Percentiles rank a stretch among this genome's conserved stretches.
phyloP scores from a whole-genome alignment of 92 coral and sea anemone species.

The Porites divaricata region DNA sequence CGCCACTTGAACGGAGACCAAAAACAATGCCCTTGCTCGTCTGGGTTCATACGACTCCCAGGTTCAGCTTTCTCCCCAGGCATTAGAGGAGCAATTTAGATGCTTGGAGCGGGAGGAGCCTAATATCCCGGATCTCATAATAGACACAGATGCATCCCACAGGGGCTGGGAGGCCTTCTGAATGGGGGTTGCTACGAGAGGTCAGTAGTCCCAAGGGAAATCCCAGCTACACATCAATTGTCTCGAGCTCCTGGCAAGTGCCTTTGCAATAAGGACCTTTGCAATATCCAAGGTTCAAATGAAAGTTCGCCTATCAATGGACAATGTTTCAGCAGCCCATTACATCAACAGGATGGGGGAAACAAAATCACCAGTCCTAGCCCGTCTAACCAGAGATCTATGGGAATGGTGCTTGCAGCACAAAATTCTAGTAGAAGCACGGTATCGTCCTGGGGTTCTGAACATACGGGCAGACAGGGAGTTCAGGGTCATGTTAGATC shows the following conservation, averaged over 20 bases:
- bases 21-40: conserved; percentile 48
- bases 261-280: conserved; percentile 49
- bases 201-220: conserved; percentile 54
- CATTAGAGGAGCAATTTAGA: conserved; percentile 61
- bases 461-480: conserved; percentile 52
- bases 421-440: conserved; percentile 40
- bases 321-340: conserved; percentile 30
- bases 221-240: conserved; percentile 57
- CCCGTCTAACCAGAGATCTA: conserved; percentile 42
- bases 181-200: conserved; percentile 48
- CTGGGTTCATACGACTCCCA: conserved; percentile 37
- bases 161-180: conserved; percentile 65
- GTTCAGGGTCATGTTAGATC: conserved; percentile 30
- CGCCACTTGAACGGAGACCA: conserved; percentile 53
- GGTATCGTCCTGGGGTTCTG: conserved; percentile 44
- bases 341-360: conserved; percentile 61
- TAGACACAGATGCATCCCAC: conserved; percentile 72
- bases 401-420: conserved; percentile 52
- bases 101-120: conserved; percentile 68
- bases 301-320: conserved; percentile 15
- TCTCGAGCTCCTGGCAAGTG: conserved; percentile 59
- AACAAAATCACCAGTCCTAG: conserved; percentile 47
- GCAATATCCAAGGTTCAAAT: conserved; percentile 34
- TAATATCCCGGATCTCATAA: conserved; percentile 54
- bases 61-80: conserved; percentile 45